Evolutionary conservation across 1,140 invertebrate species (phyloP).

Genomic region (Drosophila melanica): DNA sequence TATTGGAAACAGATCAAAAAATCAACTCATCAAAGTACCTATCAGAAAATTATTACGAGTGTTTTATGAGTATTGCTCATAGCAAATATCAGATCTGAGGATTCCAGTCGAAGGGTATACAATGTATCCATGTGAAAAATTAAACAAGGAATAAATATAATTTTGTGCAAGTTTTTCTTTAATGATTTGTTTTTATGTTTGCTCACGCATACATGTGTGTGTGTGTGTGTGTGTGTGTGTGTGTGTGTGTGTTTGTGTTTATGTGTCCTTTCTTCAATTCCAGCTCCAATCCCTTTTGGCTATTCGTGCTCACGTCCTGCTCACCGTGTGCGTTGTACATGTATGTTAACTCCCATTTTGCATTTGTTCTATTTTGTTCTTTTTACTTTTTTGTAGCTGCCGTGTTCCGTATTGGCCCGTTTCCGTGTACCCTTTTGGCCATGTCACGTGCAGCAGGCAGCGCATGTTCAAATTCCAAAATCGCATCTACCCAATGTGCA

Average conservation of each 20-base stretch:
- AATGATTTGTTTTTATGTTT: constrained; percentile 67
- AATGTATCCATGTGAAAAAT: constrained; percentile 28
- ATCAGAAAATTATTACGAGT: too few species aligned
- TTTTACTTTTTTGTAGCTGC: constrained; percentile 6
- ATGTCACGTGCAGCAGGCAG: constrained; percentile 51
- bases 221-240: not conserved
- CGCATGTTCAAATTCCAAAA: constrained; percentile 33
- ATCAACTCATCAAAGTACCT: too few species aligned
- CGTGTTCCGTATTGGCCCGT: not conserved
- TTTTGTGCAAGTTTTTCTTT: constrained; percentile 48
- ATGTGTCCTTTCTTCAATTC: not conserved
- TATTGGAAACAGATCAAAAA: too few species aligned
- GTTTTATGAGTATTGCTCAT: too few species aligned
- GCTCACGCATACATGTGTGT: constrained; percentile 6
- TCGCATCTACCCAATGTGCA: constrained; percentile 39
- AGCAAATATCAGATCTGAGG: not conserved
- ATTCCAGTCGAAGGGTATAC: not conserved
- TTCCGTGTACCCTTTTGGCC: constrained; percentile 38
- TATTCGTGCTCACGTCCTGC: constrained; percentile 33
- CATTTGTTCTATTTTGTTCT: constrained; percentile 11
- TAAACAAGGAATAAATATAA: constrained; percentile 62
- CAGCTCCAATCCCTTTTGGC: constrained; percentile 11
- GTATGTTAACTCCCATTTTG: constrained; percentile 26
- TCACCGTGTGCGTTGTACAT: constrained; percentile 26
- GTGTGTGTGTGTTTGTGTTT: not conserved